A percentile compares a stretch with the other conserved stretches of the same genome.
Conservation (phyloP, 2,113 vertebrate species). For the Notothenia coriiceps region DNA sequence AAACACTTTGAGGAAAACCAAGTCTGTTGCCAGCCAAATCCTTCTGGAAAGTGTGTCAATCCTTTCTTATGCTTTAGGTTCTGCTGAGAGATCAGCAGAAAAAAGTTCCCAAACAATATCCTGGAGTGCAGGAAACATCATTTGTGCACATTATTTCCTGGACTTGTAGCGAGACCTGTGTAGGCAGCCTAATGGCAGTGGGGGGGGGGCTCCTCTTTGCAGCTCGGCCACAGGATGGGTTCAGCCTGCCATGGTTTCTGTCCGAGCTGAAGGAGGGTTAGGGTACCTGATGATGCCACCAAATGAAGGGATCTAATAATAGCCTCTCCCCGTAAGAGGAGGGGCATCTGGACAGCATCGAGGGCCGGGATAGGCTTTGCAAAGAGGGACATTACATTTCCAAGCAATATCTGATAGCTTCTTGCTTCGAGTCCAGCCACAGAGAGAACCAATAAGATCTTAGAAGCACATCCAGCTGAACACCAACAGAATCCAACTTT, state of each 20-base stretch:
- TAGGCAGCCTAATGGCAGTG: too few relatives aligned
- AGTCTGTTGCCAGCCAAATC: constrained; percentile 27
- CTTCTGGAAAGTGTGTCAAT: constrained; percentile 39
- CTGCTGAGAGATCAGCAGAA: neutral
- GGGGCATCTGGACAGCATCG: constrained; percentile 34
- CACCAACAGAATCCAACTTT: constrained; percentile 7
- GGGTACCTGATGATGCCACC: constrained; percentile 39
- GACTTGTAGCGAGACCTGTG: neutral
- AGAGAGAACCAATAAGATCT: constrained; percentile 39
- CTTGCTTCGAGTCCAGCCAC: constrained; percentile 20
- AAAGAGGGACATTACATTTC: constrained; percentile 29
- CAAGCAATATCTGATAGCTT: constrained; percentile 33
- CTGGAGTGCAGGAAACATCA: constrained; percentile 30
- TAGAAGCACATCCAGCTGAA: constrained; percentile 34
- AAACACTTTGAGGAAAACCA: constrained; percentile 30
- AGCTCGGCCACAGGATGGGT: too few relatives aligned
- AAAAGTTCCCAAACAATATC: constrained; percentile 15
- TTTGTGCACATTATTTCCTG: constrained; percentile 11
- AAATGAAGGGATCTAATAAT: constrained; percentile 66
- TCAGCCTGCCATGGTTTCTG: constrained; percentile 9
- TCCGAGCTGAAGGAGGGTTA: constrained; percentile 34
- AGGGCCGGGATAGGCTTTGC: constrained; percentile 43
- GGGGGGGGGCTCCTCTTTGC: too few relatives aligned
- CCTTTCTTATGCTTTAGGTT: constrained; percentile 30
- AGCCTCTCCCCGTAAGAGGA: constrained; percentile 54